Evolutionary conservation across 2,113 vertebrate genomes (phyloP).

Genomic region (Pteropus alecto): DNA sequence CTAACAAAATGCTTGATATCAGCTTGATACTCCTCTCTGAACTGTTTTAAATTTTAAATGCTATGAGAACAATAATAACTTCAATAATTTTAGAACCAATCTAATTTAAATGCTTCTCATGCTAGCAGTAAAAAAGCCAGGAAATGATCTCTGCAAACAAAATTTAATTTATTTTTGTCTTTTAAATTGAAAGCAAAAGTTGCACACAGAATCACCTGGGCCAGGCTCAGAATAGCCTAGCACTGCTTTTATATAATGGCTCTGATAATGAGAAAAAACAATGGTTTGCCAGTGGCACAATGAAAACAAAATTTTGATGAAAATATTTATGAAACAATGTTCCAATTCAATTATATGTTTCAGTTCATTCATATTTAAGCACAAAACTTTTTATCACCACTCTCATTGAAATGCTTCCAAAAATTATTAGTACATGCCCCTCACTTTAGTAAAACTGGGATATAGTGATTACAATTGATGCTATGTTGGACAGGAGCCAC

Average conservation of each 20-base stretch:
- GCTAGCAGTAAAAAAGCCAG: slow-evolving; percentile 17
- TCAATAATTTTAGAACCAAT: not conserved
- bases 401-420: not conserved
- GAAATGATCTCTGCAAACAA: slow-evolving; percentile 47
- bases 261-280: not conserved
- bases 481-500: not conserved
- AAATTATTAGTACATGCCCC: not conserved
- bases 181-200: slow-evolving; percentile 38
- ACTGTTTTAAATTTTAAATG: slow-evolving; percentile 22
- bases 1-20: not conserved
- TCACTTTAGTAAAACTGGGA: not conserved
- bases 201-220: not conserved
- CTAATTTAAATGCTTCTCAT: not conserved
- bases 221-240: not conserved
- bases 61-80: not conserved
- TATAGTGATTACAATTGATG: not conserved
- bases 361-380: not conserved
- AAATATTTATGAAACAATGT: not conserved
- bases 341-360: not conserved
- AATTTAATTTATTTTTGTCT: not conserved
- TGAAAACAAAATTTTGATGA: not conserved
- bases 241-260: not conserved
- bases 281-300: not conserved
- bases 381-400: not conserved
- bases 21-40: not conserved